Percentiles rank a stretch among this genome's conserved stretches.
phyloP scores from a whole-genome alignment of 1,140 invertebrate species.

The Limonius californicus region DNA sequence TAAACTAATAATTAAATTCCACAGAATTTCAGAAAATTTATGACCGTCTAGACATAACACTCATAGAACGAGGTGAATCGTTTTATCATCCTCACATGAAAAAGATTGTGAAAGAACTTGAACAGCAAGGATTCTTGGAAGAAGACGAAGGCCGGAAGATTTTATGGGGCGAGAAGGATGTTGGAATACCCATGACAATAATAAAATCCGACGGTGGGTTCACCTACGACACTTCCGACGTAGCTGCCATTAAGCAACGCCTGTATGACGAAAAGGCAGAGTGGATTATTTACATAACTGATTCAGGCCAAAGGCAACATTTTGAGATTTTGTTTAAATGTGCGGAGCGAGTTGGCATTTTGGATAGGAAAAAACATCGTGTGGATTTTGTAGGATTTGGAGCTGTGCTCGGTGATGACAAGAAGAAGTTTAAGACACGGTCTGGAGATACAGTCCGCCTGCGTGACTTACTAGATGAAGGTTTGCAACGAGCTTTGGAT shows the following conservation, averaged over 20 bases:
- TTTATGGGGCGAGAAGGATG: constrained; percentile 73
- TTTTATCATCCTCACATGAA: constrained; percentile 96
- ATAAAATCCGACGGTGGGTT: constrained; percentile 98
- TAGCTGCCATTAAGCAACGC: constrained; percentile 88
- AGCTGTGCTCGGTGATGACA: constrained; percentile 96
- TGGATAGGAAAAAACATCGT: constrained; percentile 59
- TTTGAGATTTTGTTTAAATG: constrained; percentile 74
- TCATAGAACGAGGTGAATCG: constrained; percentile 91
- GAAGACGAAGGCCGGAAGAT: constrained; percentile 92
- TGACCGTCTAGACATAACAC: constrained; percentile 64
- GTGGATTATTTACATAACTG: constrained; percentile 94
- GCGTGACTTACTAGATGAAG: constrained; percentile 91
- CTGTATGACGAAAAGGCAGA: constrained; percentile 84
- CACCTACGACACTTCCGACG: constrained; percentile 98
- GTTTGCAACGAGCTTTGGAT: constrained; percentile 74
- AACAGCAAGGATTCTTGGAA: constrained; percentile 67
- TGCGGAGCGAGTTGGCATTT: constrained; percentile 66
- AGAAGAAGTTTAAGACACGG: constrained; percentile 98
- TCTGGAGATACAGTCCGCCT: constrained; percentile 95
- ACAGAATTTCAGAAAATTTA: constrained; percentile 87
- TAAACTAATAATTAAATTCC: neutral
- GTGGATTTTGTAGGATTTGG: constrained; percentile 95
- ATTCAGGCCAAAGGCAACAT: constrained; percentile 88
- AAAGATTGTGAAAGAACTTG: constrained; percentile 74
- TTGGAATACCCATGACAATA: constrained; percentile 82